Base-by-base conservation (phyloP, 2,797 vertebrate genomes). In the Cuniculus paca region DNA sequence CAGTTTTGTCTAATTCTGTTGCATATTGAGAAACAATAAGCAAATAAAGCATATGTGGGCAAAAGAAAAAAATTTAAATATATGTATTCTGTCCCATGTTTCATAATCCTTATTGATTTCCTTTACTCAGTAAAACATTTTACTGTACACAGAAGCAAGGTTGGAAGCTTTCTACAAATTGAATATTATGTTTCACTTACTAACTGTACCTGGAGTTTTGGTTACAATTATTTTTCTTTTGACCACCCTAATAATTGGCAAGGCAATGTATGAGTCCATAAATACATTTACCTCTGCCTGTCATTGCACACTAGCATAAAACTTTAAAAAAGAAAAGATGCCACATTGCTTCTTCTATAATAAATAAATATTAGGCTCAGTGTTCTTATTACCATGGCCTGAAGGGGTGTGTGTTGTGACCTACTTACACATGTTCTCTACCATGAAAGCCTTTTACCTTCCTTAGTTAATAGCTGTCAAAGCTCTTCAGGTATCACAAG, bases 71-170 rank as follows among this genome's bases (percentile, higher is more conserved):
- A 77, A 78, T 92, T 77, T 65, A 75, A 84, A 52, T 56, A 42
- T 56, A 85, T 36, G 6, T 74, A 56, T 92, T 78, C 60, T 75
- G 48, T 75, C 65, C 88, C 19, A 10, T 83, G 6, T 91, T 91
- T 90, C 93, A 80, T 87, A 61, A 91, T 91, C 48, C 70, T 95
- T 90, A 89, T 31, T 19, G 48, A 77, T 34, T 48, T 77, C 50
- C 45, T 83, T 86, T 85, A 60, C 63, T 93, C 80, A 26, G 34
- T 89, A 88, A 93, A 94, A 81, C 50, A 96, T 88, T 96, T 97
- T 91, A 70, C 79, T 78, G 54, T 63, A 90, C 54, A 52, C 31
- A 96, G 50, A 95, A 79, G 65, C 75, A 77, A 95, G 48, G 16
- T 63, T 74, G 84, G 89, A 96, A 52, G 50, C 31, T 58, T 96